Percentiles rank a stretch among this genome's conserved stretches.
phyloP scores from a whole-genome alignment of 2,797 vertebrate species.

The Melanotaenia trifasciata region DNA sequence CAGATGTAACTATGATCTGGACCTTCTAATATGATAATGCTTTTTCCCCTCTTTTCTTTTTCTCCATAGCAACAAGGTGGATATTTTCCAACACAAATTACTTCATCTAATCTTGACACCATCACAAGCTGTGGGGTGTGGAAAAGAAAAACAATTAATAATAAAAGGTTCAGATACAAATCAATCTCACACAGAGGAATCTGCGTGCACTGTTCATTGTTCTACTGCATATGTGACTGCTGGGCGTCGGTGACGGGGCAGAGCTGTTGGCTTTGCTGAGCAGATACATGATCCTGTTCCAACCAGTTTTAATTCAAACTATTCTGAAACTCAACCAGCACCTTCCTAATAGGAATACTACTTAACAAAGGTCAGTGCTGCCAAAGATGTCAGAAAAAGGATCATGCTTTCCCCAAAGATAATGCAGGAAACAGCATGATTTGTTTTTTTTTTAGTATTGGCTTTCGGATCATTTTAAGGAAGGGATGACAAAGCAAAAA shows the following conservation, averaged over 20 bases:
- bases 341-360: not conserved
- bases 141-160: conserved; percentile 9
- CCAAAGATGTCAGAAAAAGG: no score
- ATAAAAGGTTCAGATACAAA: conserved; percentile 17
- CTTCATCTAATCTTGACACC: conserved; percentile 16
- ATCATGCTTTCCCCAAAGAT: no score
- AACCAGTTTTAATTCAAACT: not conserved
- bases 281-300: not conserved
- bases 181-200: not conserved
- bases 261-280: not conserved
- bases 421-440: no score
- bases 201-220: not conserved
- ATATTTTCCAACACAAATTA: not conserved
- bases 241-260: not conserved
- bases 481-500: no score
- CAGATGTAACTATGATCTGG: no score
- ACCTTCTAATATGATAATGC: no score
- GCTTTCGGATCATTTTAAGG: no score
- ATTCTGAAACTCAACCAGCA: not conserved
- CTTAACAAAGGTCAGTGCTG: not conserved
- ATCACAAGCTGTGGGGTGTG: conserved; percentile 1
- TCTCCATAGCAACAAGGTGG: not conserved
- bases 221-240: not conserved
- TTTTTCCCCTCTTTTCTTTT: no score
- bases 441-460: no score